Evolutionary conservation across 2,888 invertebrate species (phyloP).

Genomic region (Capitulum mitella): DNA sequence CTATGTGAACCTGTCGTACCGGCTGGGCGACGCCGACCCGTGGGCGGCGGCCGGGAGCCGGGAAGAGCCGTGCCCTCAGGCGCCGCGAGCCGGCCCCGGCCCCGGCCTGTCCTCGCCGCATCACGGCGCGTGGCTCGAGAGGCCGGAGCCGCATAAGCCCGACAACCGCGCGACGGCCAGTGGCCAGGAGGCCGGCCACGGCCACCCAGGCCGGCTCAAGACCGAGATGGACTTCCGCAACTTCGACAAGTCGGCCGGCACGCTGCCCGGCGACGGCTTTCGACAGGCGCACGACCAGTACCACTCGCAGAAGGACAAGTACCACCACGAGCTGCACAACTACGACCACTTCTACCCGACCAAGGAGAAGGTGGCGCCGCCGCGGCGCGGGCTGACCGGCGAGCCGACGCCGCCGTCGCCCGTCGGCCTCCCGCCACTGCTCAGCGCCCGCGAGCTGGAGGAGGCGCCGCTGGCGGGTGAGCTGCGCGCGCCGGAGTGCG

Average conservation of each 20-base stretch:
- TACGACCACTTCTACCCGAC: conserved; percentile 10
- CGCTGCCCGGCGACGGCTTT: neutral
- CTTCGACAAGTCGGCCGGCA: neutral
- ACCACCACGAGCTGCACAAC: conserved; percentile 21
- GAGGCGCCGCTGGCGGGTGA: no score
- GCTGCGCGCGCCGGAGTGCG: conserved; percentile 40
- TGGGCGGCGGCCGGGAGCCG: neutral
- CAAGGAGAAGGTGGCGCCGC: conserved; percentile 5
- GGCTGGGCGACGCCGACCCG: neutral
- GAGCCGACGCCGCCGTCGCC: neutral
- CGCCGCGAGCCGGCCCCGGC: no score
- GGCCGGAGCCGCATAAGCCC: neutral
- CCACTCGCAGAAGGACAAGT: conserved; percentile 19
- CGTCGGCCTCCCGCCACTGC: neutral
- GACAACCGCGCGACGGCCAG: conserved; percentile 8
- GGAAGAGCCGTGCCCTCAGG: neutral
- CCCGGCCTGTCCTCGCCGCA: neutral
- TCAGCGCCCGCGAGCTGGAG: neutral
- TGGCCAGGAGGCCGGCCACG: neutral
- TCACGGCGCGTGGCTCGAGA: neutral
- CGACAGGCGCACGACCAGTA: neutral
- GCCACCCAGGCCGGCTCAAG: neutral
- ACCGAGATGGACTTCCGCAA: neutral
- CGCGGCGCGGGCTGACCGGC: neutral
- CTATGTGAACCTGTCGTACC: conserved; percentile 12